phyloP scores from a whole-genome alignment of 2,888 invertebrate species.

The Nemoura dubitans region DNA sequence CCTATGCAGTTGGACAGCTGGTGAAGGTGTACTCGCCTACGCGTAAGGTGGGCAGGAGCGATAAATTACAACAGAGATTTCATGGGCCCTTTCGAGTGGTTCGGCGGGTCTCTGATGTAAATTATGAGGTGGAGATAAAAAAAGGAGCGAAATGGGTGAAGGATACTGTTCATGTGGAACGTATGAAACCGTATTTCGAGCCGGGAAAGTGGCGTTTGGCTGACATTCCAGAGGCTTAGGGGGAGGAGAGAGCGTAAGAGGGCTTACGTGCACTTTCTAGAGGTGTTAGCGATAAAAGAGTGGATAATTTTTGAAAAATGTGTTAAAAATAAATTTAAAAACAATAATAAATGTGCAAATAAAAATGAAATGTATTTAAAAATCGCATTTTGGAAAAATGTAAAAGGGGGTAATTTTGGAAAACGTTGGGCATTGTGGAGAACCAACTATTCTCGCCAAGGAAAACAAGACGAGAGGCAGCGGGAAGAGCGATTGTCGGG shows the following conservation, averaged over 20 bases:
- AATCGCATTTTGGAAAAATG: no score
- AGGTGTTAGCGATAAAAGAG: no score
- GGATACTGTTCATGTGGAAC: constrained; percentile 17
- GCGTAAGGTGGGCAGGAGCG: not conserved
- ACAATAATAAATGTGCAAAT: no score
- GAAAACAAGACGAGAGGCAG: no score
- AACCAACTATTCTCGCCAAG: no score
- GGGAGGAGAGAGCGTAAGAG: not conserved
- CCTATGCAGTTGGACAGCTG: not conserved
- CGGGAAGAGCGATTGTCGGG: no score
- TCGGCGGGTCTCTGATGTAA: constrained; percentile 8
- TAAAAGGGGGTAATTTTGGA: no score
- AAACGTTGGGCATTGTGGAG: no score
- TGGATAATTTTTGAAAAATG: no score
- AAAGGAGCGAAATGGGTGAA: not conserved
- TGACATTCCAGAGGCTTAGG: not conserved
- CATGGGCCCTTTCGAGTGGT: constrained; percentile 8
- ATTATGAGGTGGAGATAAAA: constrained; percentile 19
- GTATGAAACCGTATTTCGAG: constrained; percentile 22
- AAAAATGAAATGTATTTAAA: no score
- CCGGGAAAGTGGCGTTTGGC: not conserved
- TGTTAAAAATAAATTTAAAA: no score
- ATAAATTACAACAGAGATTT: not conserved
- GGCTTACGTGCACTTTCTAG: no score
- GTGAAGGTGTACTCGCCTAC: constrained; percentile 20